phyloP scores from a whole-genome alignment of 2,888 invertebrate genomes.

The Pterobdella sp. region DNA sequence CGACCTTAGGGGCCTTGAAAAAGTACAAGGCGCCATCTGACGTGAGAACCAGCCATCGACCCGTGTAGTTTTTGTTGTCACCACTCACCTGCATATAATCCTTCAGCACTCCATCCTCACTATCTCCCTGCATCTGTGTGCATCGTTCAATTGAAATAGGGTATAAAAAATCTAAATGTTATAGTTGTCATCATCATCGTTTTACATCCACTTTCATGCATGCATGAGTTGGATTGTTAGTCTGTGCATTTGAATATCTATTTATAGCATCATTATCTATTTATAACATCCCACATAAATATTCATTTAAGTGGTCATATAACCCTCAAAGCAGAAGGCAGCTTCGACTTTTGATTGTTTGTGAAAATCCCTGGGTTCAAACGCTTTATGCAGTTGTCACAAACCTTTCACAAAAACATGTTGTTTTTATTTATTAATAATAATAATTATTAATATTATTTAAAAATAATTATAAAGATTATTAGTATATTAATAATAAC shows the following conservation, averaged over 20 bases:
- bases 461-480: neutral
- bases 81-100: conserved; percentile 52
- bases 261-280: neutral
- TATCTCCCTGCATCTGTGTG: conserved; percentile 32
- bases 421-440: neutral
- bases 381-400: neutral
- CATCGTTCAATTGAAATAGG: neutral
- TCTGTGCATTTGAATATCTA: too few relatives aligned
- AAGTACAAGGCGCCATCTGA: conserved; percentile 58
- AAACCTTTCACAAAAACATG: neutral
- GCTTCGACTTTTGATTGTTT: neutral
- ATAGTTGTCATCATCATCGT: neutral
- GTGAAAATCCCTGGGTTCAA: neutral
- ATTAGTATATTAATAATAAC: conserved; percentile 43
- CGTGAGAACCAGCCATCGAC: conserved; percentile 57
- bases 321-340: conserved; percentile 20
- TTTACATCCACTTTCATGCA: too few relatives aligned
- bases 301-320: neutral
- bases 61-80: conserved; percentile 55
- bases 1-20: conserved; percentile 50
- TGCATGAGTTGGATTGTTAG: too few relatives aligned
- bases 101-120: conserved; percentile 50
- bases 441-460: neutral
- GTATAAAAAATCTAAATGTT: neutral
- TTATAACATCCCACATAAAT: neutral